phyloP scores from a whole-genome alignment of 2,797 vertebrate genomes.

The Okamejei kenojei region DNA sequence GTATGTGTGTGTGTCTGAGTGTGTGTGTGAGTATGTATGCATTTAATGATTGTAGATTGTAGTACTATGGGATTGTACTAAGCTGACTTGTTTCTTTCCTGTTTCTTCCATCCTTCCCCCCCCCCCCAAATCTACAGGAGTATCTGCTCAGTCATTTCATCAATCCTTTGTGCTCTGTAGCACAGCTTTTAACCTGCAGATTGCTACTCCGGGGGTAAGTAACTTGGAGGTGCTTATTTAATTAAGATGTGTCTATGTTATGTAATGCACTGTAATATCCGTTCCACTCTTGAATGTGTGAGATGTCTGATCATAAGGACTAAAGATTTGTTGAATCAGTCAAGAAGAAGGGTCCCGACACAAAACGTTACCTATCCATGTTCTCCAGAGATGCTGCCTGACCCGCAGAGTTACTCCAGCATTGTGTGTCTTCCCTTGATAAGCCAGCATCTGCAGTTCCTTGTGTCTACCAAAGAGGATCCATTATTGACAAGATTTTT shows the following conservation, averaged over 20 bases:
- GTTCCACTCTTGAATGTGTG: not conserved
- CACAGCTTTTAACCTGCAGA: slow-evolving; percentile 83
- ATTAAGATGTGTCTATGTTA: not conserved
- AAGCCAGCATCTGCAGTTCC: too few species aligned
- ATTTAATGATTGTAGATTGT: too few species aligned
- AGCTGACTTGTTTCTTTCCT: not conserved
- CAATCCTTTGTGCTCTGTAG: slow-evolving; percentile 78
- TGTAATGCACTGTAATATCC: not conserved
- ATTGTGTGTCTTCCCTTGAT: too few species aligned
- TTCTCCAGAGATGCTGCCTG: too few species aligned
- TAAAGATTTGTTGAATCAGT: not conserved
- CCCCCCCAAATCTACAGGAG: slow-evolving; percentile 58
- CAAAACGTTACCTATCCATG: too few species aligned
- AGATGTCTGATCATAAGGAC: not conserved
- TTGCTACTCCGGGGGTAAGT: slow-evolving; percentile 89
- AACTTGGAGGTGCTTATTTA: not conserved
- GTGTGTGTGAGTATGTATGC: too few species aligned
- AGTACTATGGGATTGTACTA: not conserved
- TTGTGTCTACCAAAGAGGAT: too few species aligned
- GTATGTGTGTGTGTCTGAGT: too few species aligned
- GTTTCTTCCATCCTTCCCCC: slow-evolving; percentile 36
- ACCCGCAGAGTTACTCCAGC: too few species aligned
- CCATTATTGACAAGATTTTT: too few species aligned
- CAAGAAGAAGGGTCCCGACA: not conserved
- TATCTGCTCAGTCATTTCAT: slow-evolving; percentile 80